Conservation (phyloP, 2,113 vertebrate genomes). For the Oncorhynchus gorbuscha region DNA sequence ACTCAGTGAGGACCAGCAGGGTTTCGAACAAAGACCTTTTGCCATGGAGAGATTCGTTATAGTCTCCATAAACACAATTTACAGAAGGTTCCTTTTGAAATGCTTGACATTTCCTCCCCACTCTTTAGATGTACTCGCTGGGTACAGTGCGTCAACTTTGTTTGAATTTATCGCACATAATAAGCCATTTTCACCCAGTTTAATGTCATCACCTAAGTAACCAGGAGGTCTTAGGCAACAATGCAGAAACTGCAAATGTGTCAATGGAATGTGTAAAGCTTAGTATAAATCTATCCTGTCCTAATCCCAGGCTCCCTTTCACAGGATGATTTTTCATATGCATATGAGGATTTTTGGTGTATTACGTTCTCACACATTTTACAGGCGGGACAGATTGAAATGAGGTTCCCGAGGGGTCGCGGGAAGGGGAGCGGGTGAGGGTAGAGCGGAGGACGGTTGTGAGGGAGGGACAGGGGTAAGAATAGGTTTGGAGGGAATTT, state of each 20-base stretch:
- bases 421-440: neutral
- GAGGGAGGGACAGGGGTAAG: neutral
- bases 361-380: constrained; percentile 81
- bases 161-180: constrained; percentile 85
- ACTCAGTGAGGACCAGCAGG: constrained; percentile 71
- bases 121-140: constrained; percentile 81
- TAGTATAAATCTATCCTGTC: constrained; percentile 82
- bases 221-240: constrained; percentile 80
- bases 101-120: constrained; percentile 87
- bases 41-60: constrained; percentile 72
- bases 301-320: constrained; percentile 67
- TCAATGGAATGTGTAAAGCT: constrained; percentile 84
- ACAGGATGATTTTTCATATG: constrained; percentile 79
- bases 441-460: neutral
- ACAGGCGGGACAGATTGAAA: constrained; percentile 51
- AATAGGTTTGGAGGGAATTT: neutral
- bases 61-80: constrained; percentile 79
- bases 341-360: constrained; percentile 75
- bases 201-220: constrained; percentile 93
- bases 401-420: constrained; percentile 48
- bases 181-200: constrained; percentile 80
- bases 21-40: constrained; percentile 82
- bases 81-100: constrained; percentile 82
- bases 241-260: constrained; percentile 82
- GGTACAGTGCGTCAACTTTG: constrained; percentile 87